Base-by-base conservation (phyloP, 1,140 invertebrate genomes). In the Panagrolaimus sp. region DNA sequence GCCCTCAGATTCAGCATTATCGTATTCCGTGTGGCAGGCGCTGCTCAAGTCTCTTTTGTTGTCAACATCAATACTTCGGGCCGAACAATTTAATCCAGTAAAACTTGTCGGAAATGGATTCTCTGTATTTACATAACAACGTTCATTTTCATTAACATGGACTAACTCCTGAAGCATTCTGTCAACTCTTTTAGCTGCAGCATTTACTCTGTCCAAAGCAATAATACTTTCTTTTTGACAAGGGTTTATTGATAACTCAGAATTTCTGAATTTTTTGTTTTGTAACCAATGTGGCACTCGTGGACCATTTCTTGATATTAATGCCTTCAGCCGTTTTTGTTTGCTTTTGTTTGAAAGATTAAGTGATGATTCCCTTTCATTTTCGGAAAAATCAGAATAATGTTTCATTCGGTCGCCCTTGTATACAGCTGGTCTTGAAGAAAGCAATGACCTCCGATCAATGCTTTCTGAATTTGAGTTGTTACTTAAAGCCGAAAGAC, bases 21-120 rank as follows among this genome's bases (percentile, higher is more conserved):
- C 75, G 52, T 78, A 80, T 63, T 78, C 78, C 14, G 78, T 78
- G 44, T 81, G 73, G 55, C 77, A 74, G 17, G 78, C 78, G 12
- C 78, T 78, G 32, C 76, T 79, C 68, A 77, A 67, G 63, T 70
- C 75, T 44, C 76, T 69, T 17, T n/a, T 58, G n/a, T 58, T 58
- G 28, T 58, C 52, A 52, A 52, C 48, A 58, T 58, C 17, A 28
- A 58, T 58, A 21, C 52, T 58, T 12, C 52, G 52, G 28, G 52
- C 14, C 17, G 52, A 58, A 26, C 14, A 21, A 26, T 21, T 68
- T 43, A 43, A 17, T 24, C 47, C 62, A 9, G 62, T 65, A 52
- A 73, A 44, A 45, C 24, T 72, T 17, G 64, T 72, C 1, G 76
- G 76, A 63, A 77, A 78, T 1, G 75, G 75, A 3, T 55, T 44